Conservation (phyloP, 2,113 vertebrate genomes). For the Oryzias curvinotus region DNA sequence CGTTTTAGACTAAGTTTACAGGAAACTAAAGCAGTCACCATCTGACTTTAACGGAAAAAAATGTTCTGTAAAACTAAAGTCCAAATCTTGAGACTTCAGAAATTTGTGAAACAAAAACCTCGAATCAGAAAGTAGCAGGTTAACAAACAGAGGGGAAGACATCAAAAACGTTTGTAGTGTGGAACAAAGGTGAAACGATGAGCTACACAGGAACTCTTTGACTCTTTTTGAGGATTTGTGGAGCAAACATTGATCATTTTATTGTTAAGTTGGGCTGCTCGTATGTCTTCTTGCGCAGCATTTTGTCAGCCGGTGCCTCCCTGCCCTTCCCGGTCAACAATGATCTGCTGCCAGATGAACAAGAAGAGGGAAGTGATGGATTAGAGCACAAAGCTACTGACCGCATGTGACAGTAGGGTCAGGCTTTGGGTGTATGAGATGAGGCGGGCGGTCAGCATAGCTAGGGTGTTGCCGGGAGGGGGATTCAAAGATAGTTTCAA, state of each 20-base stretch:
- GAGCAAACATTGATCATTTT: not conserved
- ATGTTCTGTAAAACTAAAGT: not conserved
- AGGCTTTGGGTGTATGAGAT: conserved; percentile 20
- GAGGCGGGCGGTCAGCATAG: conserved; percentile 4
- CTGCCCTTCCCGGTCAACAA: conserved; percentile 55
- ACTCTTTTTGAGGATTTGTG: not conserved
- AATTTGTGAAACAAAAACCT: too few relatives aligned
- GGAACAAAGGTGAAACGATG: too few relatives aligned
- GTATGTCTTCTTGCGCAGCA: conserved; percentile 6
- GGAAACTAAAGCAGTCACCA: not conserved
- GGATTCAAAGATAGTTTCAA: conserved; percentile 58
- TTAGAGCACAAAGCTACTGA: conserved; percentile 71
- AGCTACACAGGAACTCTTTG: not conserved
- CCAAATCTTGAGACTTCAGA: not conserved
- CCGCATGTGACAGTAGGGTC: conserved; percentile 56
- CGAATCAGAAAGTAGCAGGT: too few relatives aligned
- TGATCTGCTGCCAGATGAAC: conserved; percentile 63
- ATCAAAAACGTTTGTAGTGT: too few relatives aligned
- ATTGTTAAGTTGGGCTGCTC: not conserved
- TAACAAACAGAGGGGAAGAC: too few relatives aligned
- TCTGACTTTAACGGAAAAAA: not conserved
- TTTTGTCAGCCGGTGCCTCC: conserved; percentile 35
- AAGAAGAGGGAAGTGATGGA: conserved; percentile 68
- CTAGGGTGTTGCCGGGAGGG: conserved; percentile 25
- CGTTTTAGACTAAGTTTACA: conserved; percentile 11